A percentile compares a stretch with the other conserved stretches of the same genome.
Evolutionary conservation across 2,888 invertebrate genomes (phyloP).

Genomic region (Candidula unifasciata): DNA sequence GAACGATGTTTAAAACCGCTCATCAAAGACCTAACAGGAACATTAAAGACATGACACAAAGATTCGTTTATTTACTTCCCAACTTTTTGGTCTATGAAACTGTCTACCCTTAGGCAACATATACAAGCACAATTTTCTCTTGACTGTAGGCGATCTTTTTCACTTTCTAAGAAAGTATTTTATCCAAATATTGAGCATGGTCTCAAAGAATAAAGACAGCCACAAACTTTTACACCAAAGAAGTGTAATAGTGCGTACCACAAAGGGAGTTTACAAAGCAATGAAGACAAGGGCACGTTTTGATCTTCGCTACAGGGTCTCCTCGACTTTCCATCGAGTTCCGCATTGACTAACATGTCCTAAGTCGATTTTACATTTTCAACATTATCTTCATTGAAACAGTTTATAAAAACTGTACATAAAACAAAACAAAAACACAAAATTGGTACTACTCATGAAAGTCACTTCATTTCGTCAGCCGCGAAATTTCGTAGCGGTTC

Average conservation of each 20-base stretch:
- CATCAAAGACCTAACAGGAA: slow-evolving; percentile 9
- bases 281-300: too few relatives aligned
- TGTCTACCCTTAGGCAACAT: background rate
- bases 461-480: too few relatives aligned
- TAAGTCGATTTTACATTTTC: too few relatives aligned
- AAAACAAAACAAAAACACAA: too few relatives aligned
- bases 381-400: too few relatives aligned
- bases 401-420: too few relatives aligned
- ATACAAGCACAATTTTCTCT: background rate
- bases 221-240: background rate
- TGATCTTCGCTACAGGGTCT: too few relatives aligned
- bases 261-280: too few relatives aligned
- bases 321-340: too few relatives aligned
- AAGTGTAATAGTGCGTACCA: background rate
- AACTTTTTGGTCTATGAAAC: background rate
- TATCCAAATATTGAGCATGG: slow-evolving; percentile 1
- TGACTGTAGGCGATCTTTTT: background rate
- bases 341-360: too few relatives aligned
- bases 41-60: slow-evolving; percentile 31
- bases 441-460: too few relatives aligned
- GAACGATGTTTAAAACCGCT: slow-evolving; percentile 12
- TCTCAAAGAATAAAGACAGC: background rate
- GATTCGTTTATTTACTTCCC: slow-evolving; percentile 18
- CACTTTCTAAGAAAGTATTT: slow-evolving; percentile 19
- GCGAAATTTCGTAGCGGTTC: too few relatives aligned